phyloP scores from a whole-genome alignment of 2,797 vertebrate genomes.

The Poeciliopsis infans region DNA sequence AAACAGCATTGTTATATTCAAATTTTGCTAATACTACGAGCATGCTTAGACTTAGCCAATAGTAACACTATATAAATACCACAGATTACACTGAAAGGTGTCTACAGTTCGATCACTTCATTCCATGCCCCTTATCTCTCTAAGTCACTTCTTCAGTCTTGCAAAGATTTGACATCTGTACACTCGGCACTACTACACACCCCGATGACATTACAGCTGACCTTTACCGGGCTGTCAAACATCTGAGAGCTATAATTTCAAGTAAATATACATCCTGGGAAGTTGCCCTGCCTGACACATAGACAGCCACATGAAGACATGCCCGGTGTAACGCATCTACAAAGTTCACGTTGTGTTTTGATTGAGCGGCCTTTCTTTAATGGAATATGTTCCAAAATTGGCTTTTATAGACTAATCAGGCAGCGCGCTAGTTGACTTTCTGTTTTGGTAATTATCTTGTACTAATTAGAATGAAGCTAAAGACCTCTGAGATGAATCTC shows the following conservation, averaged over 20 bases:
- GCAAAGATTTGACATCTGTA: conserved; percentile 63
- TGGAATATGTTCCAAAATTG: conserved; percentile 79
- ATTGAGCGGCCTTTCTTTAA: conserved; percentile 71
- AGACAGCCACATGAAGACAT: conserved; percentile 46
- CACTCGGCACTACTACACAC: conserved; percentile 33
- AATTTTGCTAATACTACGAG: conserved; percentile 17
- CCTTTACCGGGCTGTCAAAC: conserved; percentile 57
- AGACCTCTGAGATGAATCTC: conserved; percentile 82
- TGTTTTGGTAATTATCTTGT: conserved; percentile 85
- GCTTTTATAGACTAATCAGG: conserved; percentile 80
- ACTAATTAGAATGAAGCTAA: conserved; percentile 84
- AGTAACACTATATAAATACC: conserved; percentile 48
- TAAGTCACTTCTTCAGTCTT: conserved; percentile 69
- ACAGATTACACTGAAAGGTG: conserved; percentile 64
- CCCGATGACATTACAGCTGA: conserved; percentile 55
- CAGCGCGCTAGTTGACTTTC: conserved; percentile 69
- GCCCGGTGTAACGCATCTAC: conserved; percentile 23
- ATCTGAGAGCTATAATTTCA: conserved; percentile 59
- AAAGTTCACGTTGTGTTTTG: conserved; percentile 43
- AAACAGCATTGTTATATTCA: not conserved
- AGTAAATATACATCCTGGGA: conserved; percentile 53
- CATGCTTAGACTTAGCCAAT: not conserved
- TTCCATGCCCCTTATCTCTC: conserved; percentile 73
- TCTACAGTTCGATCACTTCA: conserved; percentile 63
- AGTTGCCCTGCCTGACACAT: conserved; percentile 40